Conservation (phyloP, 64 coral and sea anemone genomes). For the Montipora foliosa region DNA sequence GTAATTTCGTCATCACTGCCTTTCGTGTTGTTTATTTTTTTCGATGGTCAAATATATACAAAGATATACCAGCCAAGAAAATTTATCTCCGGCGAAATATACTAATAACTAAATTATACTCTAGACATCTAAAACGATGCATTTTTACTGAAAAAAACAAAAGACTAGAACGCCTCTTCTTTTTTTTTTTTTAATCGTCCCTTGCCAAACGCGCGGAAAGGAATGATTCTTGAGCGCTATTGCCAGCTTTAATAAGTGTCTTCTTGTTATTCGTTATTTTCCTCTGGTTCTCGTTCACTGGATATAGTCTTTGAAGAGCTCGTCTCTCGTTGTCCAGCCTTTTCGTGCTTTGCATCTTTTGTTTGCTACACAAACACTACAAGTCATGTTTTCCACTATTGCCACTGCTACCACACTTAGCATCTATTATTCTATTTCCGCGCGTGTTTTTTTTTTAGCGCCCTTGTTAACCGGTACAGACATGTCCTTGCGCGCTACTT, state of each 20-base stretch:
- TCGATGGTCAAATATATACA: background rate
- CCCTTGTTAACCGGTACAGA: no score
- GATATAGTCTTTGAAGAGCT: background rate
- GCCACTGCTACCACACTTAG: no score
- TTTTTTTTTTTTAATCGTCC: background rate
- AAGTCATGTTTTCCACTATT: no score
- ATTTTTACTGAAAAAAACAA: background rate
- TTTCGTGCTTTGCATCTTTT: no score
- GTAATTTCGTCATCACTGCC: no score
- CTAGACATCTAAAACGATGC: constrained; percentile 28
- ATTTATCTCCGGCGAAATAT: background rate
- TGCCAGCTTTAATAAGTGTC: background rate
- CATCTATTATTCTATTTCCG: no score
- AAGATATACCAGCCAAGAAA: background rate
- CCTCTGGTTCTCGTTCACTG: background rate
- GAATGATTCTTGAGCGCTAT: no score
- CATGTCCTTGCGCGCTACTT: no score
- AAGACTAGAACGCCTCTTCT: background rate
- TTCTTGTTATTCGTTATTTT: background rate
- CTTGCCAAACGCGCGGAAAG: background rate
- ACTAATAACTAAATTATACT: background rate
- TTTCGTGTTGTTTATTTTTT: background rate
- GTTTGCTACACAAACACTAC: no score
- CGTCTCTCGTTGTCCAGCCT: no score
- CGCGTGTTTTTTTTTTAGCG: no score